Percentiles rank a stretch among this genome's conserved stretches.
These are phyloP conservation scores for Natrix natrix DNA, from an alignment of 2,797 vertebrate species.

Conservation along the genomic window DNA sequence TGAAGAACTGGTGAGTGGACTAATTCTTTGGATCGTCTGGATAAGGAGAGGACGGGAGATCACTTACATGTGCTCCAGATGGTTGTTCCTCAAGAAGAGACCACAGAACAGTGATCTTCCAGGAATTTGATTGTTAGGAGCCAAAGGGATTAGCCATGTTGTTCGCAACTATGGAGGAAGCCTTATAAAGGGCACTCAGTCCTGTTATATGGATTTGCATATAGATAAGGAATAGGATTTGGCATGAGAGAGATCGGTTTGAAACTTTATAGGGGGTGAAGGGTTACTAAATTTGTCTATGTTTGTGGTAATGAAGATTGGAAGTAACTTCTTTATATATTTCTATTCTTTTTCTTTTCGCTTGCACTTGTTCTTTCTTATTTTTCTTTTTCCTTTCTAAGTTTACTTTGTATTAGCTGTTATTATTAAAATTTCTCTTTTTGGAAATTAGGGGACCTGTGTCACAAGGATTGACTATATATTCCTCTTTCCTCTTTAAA, in stretches of 20 bases:
- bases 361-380: not conserved
- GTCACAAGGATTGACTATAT: not conserved
- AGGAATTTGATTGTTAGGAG: not conserved
- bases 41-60: not conserved
- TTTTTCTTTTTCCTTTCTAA: not conserved
- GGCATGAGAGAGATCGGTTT: not conserved
- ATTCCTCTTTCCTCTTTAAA: not conserved
- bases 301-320: not conserved
- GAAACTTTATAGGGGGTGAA: not conserved
- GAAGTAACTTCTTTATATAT: not conserved
- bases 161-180: not conserved
- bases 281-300: not conserved
- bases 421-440: not conserved
- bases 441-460: not conserved
- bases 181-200: not conserved
- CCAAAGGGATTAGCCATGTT: not conserved
- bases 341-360: not conserved
- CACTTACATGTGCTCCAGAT: not conserved
- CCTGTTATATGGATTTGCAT: not conserved
- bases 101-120: not conserved
- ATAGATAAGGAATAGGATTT: not conserved
- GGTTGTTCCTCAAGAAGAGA: not conserved
- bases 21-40: not conserved
- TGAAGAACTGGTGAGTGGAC: not conserved
- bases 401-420: not conserved